Conservation (phyloP, 2,113 vertebrate species). For the Corydoras maculifer region DNA sequence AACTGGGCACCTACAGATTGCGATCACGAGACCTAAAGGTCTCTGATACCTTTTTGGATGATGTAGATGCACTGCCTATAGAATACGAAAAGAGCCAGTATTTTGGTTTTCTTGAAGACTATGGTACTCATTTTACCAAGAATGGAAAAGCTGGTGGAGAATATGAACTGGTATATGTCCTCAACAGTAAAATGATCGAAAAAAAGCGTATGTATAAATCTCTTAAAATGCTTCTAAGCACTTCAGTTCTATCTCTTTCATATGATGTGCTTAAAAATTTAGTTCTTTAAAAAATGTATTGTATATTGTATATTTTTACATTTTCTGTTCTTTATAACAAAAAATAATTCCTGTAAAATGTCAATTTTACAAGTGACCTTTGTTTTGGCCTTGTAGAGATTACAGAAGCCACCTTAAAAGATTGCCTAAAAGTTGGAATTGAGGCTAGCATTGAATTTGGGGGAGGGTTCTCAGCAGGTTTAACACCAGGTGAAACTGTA, state of each 20-base stretch:
- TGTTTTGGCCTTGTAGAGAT: slow-evolving; percentile 60
- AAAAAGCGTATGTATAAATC: slow-evolving; percentile 56
- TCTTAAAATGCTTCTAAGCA: background rate
- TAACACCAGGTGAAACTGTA: rapidly evolving
- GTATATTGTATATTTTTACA: too few relatives aligned
- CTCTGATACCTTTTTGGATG: slow-evolving; percentile 65
- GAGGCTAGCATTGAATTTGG: rapidly evolving
- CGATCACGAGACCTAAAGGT: slow-evolving; percentile 60
- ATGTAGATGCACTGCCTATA: slow-evolving; percentile 69
- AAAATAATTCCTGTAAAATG: too few relatives aligned
- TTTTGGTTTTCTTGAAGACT: slow-evolving; percentile 83
- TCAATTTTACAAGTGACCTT: background rate
- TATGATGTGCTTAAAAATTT: too few relatives aligned
- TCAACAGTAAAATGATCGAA: slow-evolving; percentile 68
- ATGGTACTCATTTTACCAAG: slow-evolving; percentile 82
- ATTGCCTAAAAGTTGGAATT: slow-evolving; percentile 64
- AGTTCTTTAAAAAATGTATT: too few relatives aligned
- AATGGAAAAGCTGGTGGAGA: slow-evolving; percentile 77
- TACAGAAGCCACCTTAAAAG: slow-evolving; percentile 56
- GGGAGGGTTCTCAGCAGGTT: rapidly evolving
- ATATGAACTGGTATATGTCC: slow-evolving; percentile 80
- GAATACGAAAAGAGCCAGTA: slow-evolving; percentile 83
- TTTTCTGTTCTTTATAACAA: too few relatives aligned
- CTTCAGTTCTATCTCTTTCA: too few relatives aligned
- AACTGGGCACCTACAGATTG: slow-evolving; percentile 78